These are phyloP conservation scores for Diadema setosum DNA, from an alignment of 35 echinoderm and acorn worm genomes.

Conservation along the genomic window DNA sequence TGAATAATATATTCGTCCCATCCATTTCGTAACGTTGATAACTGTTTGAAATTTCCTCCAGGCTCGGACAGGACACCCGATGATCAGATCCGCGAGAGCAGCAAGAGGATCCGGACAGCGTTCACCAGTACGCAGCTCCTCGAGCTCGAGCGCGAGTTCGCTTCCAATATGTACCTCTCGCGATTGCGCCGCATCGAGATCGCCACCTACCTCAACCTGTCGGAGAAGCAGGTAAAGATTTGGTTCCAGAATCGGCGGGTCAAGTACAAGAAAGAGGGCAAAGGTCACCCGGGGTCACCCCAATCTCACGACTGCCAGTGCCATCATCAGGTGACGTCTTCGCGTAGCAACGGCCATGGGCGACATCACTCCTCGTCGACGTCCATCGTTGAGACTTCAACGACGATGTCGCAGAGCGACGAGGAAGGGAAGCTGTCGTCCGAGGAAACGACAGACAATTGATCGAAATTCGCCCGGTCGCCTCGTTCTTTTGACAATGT, in stretches of 20 bases:
- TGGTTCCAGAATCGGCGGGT: conserved; percentile 99
- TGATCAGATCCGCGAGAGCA: conserved; percentile 54
- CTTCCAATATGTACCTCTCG: conserved; percentile 98
- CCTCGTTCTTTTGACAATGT: too few species aligned
- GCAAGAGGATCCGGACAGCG: conserved; percentile 91
- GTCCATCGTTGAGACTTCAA: not conserved
- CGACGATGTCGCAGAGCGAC: not conserved
- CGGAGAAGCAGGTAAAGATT: conserved; percentile 99
- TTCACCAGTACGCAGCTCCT: conserved; percentile 97
- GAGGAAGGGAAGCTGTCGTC: not conserved
- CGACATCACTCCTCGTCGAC: conserved; percentile 14
- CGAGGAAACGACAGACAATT: not conserved
- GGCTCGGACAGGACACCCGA: conserved; percentile 35
- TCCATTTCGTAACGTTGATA: too few species aligned
- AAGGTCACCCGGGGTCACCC: conserved; percentile 22
- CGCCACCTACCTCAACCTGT: conserved; percentile 93
- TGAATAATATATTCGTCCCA: too few species aligned
- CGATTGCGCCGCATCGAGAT: conserved; percentile 95
- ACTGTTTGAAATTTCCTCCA: too few species aligned
- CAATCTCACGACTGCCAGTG: conserved; percentile 82
- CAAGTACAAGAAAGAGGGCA: conserved; percentile 98
- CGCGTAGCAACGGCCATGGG: conserved; percentile 15
- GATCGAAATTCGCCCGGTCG: too few species aligned
- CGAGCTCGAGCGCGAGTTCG: conserved; percentile 92
- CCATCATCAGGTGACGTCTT: conserved; percentile 65